Base-by-base conservation (phyloP, 2,797 vertebrate species). In the Scolopax rusticola region DNA sequence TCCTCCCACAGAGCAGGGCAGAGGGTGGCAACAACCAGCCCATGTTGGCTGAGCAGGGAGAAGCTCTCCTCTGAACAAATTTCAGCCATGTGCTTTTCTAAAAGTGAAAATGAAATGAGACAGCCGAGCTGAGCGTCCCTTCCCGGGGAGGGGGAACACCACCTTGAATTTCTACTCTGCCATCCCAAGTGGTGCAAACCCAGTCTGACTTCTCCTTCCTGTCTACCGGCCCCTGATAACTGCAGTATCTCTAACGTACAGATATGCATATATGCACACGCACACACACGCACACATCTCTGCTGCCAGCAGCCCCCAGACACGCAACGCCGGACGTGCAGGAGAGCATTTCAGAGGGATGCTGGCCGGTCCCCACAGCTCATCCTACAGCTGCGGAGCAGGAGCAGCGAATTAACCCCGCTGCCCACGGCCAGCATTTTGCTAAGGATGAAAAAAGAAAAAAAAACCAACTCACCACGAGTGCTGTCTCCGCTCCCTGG, bases 381-480 rank as follows among this genome's bases (percentile, higher is more conserved):
- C 73, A 27, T 2, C 71, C 68, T 3, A 1, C 15, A 15, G 47
- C 89, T 16, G 33, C 41, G 16, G 2, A 18, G 43, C 93, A 11
- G 13, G 24, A 43, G 41, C 74, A 30, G 38, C 7, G 11, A 24
- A 24, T 6, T 3, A 9, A 8, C 28, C 30, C 25, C 32, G 1
- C 57, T 0, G n/a, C 59, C 6, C 48, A 1, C n/a, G 8, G 36
- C 27, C 17, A 4, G 36, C 15, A 7, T 11, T 36, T 5, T 8
- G 45, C 45, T 3, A 2, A 9, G 23, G 8, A 67, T 36, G 12
- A 14, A 86, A 79, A 36, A 25, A 20, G 85, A 79, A 33, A 20
- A 87, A 79, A 33, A 16, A 24, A 67, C 86, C 16, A 36, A 97
- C 97, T 97, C 89, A 97, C 97, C 78, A 2, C 7, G 17, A 57